phyloP scores from a whole-genome alignment of 2,113 vertebrate species.

The Melanocharis versteri region DNA sequence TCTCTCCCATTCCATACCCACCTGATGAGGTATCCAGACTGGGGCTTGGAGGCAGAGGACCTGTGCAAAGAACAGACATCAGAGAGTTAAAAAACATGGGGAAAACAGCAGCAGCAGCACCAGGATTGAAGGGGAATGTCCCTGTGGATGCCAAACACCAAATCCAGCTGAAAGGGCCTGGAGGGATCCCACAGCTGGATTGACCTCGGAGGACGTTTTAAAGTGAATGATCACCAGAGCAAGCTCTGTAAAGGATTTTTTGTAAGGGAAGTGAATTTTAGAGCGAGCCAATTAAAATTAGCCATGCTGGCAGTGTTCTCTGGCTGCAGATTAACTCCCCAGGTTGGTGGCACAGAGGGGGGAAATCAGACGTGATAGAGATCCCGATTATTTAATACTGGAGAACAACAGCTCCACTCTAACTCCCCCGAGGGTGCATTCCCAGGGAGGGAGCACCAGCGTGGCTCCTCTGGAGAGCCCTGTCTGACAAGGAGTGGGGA shows the following conservation, averaged over 20 bases:
- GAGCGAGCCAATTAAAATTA: background rate
- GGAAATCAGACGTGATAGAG: background rate
- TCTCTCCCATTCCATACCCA: background rate
- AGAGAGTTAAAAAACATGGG: fast-evolving
- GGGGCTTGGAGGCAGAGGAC: conserved; percentile 45
- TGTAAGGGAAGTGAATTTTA: background rate
- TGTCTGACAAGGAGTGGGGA: background rate
- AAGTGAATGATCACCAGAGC: background rate
- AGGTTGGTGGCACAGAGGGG: background rate
- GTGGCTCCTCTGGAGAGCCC: background rate
- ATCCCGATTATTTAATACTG: background rate
- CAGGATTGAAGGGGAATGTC: background rate
- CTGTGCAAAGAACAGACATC: conserved; percentile 39
- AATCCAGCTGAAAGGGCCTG: background rate
- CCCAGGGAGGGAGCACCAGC: background rate
- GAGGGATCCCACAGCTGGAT: background rate
- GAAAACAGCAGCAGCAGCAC: background rate
- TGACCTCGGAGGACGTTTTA: background rate
- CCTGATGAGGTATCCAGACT: conserved; percentile 79
- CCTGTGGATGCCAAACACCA: fast-evolving
- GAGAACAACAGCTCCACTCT: background rate
- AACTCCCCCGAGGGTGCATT: background rate
- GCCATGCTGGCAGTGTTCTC: background rate
- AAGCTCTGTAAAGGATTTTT: background rate
- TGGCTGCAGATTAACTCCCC: background rate